Evolutionary conservation across 2,888 invertebrate genomes (phyloP), one percentile per base, ranked within the genome.

Genomic region (Prosopocoilus inquinatus): DNA sequence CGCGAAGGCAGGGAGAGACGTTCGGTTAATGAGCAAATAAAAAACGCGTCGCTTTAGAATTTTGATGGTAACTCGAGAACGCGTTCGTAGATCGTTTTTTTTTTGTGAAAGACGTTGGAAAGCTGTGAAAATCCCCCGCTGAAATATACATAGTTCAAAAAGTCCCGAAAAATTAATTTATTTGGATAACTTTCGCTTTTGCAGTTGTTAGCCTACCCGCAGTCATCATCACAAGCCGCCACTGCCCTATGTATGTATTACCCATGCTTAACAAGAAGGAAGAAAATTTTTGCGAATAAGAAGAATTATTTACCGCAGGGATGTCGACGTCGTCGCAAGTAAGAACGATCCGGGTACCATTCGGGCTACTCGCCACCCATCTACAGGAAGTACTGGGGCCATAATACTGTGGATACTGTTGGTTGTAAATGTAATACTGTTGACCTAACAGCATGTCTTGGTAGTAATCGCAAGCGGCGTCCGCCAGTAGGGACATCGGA

Each of bases 381-480:
- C 79, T 72, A 59, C 86, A 86, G 1, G 69, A 64, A 0, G 65
- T 64, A 0, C 73, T 72, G 0, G 70, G 63, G 0, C 39, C 0
- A 64, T 84, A 85, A 33, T 64, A 63, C 0, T 64, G 20, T 0
- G 84, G 82, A 64, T 84, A 85, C n/a, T 72, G 70, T 0, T 75
- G 73, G 58, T 78, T 85, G 61, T 71, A 74, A 8, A 85, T 70
- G 53, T 78, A 78, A 64, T 80, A 81, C 0, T 68, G 66, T 1
- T 47, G 53, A 0, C 78, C 80, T 0, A 69, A 39, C n/a, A 47
- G 12, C 5, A 84, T 64, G 12, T 69, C 53, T 65, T 80, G 78
- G 2, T 59, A 60, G 55, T 61, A 84, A 58, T 80, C 78, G 64
- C 85, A 85, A 34, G 70, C 65, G 0, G 71, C 48, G 55, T 80